Evolutionary conservation across 1,140 invertebrate species (phyloP).

Genomic region (Apis dorsata): DNA sequence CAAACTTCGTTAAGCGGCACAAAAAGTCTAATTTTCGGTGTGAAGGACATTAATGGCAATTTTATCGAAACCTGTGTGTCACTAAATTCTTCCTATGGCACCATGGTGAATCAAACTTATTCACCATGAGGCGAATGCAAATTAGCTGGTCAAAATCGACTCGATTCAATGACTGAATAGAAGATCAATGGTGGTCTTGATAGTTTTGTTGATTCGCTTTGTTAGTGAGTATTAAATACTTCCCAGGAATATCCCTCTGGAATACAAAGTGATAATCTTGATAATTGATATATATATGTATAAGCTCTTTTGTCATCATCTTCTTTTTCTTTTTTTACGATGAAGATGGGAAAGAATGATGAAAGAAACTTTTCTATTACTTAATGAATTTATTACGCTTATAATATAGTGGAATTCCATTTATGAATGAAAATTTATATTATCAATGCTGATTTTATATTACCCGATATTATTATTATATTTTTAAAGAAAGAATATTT

Average conservation of each 20-base stretch:
- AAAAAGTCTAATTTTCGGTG: conserved; percentile 17
- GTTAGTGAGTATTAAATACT: neutral
- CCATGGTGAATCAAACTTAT: conserved; percentile 5
- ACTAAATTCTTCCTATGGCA: neutral
- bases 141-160: conserved; percentile 8
- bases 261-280: neutral
- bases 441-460: no score
- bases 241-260: neutral
- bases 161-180: conserved; percentile 10
- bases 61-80: conserved; percentile 35
- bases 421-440: no score
- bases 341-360: neutral
- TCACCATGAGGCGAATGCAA: neutral
- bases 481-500: no score
- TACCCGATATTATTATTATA: no score
- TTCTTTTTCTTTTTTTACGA: neutral
- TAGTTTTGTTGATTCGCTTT: neutral
- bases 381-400: neutral
- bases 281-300: neutral
- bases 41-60: conserved; percentile 28
- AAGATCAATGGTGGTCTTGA: neutral
- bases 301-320: neutral
- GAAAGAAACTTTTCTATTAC: neutral
- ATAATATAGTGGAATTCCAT: no score
- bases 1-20: conserved; percentile 63